phyloP scores from a whole-genome alignment of 2,888 invertebrate species.

The Nymphalis polychloros region DNA sequence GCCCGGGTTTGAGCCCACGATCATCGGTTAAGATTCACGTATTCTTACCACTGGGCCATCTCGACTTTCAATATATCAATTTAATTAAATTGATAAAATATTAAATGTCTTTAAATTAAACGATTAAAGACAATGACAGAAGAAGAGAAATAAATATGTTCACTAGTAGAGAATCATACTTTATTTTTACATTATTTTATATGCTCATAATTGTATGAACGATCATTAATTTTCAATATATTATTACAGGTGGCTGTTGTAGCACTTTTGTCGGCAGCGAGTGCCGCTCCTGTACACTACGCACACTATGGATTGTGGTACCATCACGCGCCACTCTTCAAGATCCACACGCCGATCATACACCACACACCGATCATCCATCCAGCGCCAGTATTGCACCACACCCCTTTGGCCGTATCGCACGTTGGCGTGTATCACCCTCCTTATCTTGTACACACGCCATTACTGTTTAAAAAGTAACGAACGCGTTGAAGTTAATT shows the following conservation, averaged over 20 bases:
- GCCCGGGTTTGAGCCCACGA: too few relatives aligned
- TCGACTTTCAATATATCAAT: too few relatives aligned
- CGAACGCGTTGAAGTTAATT: too few relatives aligned
- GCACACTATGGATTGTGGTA: conserved; percentile 38
- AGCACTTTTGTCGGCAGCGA: conserved; percentile 48
- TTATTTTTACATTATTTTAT: too few relatives aligned
- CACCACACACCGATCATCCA: conserved; percentile 46
- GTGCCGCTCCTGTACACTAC: conserved; percentile 51
- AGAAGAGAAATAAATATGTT: too few relatives aligned
- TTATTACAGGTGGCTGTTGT: not conserved
- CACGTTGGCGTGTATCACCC: conserved; percentile 47
- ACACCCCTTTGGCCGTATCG: conserved; percentile 48
- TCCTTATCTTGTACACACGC: conserved; percentile 44
- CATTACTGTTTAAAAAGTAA: conserved; percentile 35
- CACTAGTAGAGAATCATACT: too few relatives aligned
- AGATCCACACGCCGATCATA: not conserved
- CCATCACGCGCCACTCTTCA: conserved; percentile 34
- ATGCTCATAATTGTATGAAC: not conserved
- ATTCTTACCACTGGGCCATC: too few relatives aligned
- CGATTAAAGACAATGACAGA: too few relatives aligned
- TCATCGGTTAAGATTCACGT: too few relatives aligned
- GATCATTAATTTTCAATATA: not conserved
- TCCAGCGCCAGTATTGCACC: conserved; percentile 56
- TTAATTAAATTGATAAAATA: too few relatives aligned
- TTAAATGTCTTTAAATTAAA: too few relatives aligned